Evolutionary conservation across 2,113 vertebrate species (phyloP).

Genomic region (Cyanoderma ruficeps): DNA sequence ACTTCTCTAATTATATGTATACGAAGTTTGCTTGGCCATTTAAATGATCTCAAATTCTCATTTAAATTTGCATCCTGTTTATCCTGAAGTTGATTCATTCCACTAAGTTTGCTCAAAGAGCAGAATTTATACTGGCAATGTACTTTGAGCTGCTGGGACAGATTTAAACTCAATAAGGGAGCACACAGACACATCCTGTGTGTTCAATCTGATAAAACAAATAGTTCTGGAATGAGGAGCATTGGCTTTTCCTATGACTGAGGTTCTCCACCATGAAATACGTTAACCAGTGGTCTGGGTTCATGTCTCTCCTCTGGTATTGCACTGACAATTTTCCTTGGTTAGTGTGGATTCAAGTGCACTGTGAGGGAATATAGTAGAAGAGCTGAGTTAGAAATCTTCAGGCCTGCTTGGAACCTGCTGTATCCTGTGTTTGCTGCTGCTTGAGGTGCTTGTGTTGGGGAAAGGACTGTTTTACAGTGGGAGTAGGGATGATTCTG

Average conservation of each 20-base stretch:
- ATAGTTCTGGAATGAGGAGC: background rate
- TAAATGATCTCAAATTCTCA: background rate
- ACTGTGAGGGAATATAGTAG: background rate
- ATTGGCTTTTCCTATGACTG: background rate
- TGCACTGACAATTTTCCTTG: background rate
- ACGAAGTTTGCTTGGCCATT: background rate
- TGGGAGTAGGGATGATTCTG: background rate
- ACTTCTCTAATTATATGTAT: background rate
- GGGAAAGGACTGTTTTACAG: background rate
- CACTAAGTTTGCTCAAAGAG: background rate
- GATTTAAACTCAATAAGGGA: background rate
- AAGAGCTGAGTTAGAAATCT: background rate
- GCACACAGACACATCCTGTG: background rate
- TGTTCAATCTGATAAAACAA: background rate
- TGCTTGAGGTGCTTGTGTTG: background rate
- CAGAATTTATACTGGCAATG: background rate
- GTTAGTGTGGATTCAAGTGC: background rate
- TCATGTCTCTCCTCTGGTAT: background rate
- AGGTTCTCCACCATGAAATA: background rate
- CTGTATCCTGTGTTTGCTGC: background rate
- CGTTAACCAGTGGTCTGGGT: background rate
- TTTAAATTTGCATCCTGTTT: background rate
- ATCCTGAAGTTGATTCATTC: background rate
- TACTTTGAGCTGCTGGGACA: background rate
- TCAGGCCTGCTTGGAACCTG: background rate